Percentiles rank a stretch among this genome's conserved stretches.
Evolutionary conservation across 2,888 invertebrate species (phyloP).

Genomic region (Gymnoscelis rufifasciata): DNA sequence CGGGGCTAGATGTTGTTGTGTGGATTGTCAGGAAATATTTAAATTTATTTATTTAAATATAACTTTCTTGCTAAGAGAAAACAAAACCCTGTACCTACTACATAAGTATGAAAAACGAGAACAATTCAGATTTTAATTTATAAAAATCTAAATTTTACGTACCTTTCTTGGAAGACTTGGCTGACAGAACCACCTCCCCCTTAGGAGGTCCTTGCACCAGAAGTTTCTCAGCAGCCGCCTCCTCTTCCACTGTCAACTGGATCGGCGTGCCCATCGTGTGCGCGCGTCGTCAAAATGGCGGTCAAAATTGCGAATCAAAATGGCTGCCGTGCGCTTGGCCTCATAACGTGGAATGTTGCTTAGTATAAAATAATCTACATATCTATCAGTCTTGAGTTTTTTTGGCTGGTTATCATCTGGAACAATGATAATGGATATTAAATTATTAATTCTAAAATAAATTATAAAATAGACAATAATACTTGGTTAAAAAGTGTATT

Average conservation of each 20-base stretch:
- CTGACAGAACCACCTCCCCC: conserved; percentile 39
- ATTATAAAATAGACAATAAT: too few species aligned
- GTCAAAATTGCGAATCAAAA: conserved; percentile 20
- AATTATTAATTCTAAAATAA: too few species aligned
- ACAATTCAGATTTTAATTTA: not conserved
- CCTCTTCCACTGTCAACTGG: conserved; percentile 44
- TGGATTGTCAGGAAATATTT: too few species aligned
- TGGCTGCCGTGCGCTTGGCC: not conserved
- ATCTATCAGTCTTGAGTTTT: conserved; percentile 31
- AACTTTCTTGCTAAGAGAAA: too few species aligned
- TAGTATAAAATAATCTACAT: conserved; percentile 24
- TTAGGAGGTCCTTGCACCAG: conserved; percentile 46
- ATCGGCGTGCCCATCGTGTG: conserved; percentile 55
- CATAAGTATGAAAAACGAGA: too few species aligned
- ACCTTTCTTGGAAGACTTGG: conserved; percentile 71
- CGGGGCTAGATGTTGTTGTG: too few species aligned
- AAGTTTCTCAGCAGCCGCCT: conserved; percentile 58
- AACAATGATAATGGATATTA: conserved; percentile 12
- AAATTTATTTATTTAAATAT: too few species aligned
- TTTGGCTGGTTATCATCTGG: conserved; percentile 30
- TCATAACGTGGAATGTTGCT: conserved; percentile 26
- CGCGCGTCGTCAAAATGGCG: conserved; percentile 36
- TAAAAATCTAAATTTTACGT: conserved; percentile 19
- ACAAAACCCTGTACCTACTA: too few species aligned
- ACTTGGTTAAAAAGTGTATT: too few species aligned